These are phyloP conservation scores for Dromiciops gliroides DNA, from an alignment of 2,113 vertebrate genomes.

Conservation along the genomic window DNA sequence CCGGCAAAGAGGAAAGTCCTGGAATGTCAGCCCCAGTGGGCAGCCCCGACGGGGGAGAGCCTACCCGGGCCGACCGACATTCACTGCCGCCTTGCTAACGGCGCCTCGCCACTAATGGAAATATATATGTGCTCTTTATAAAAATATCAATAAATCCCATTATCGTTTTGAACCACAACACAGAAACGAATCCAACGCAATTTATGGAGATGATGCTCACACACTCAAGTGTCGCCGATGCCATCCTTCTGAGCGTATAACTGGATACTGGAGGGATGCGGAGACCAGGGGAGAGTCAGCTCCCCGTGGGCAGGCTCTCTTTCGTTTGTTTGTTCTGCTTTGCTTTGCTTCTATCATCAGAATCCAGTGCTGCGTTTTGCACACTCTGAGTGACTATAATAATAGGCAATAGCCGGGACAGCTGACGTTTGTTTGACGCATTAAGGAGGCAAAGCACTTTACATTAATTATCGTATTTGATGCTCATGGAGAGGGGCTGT, in stretches of 20 bases:
- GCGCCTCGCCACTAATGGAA: neutral
- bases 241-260: neutral
- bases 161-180: neutral
- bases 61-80: neutral
- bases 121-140: neutral
- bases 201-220: neutral
- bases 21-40: too few relatives aligned
- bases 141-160: neutral
- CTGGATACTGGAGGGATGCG: neutral
- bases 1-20: neutral
- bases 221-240: neutral
- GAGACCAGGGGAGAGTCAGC: neutral
- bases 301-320: neutral
- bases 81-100: neutral
- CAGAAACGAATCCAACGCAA: neutral
- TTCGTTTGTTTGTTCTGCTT: neutral
- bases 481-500: neutral
- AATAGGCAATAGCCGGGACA: neutral
- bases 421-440: neutral
- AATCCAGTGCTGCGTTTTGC: neutral
- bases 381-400: neutral
- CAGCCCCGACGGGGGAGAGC: neutral
- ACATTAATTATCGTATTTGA: neutral
- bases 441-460: neutral
- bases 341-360: neutral